Base-by-base conservation (phyloP, 2,113 vertebrate genomes). In the Lampris megalopsis region DNA sequence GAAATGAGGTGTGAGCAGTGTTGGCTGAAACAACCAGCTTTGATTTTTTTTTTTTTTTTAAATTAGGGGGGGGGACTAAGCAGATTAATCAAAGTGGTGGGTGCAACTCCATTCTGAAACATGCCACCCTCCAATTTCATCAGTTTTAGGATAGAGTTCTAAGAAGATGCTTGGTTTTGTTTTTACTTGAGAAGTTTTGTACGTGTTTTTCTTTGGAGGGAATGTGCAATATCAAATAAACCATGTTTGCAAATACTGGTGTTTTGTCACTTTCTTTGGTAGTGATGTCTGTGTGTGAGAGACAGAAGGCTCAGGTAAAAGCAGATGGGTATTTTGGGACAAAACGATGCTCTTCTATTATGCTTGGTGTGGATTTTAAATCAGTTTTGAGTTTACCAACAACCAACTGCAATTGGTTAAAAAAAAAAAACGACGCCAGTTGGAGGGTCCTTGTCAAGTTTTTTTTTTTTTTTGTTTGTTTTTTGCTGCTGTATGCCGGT, bases 41-140 rank as follows among this genome's bases (percentile, higher is more conserved):
- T 92, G 83, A 91, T 88, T 91, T 83, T 94, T 89, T 93, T 94
- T 94, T 92, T 62, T 62, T 88, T 92, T 94, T 94, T 95, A 79
- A 82, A 88, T 80, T 83, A 85, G 85, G 78, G 85, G 87, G 87
- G 89, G 71, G 83, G 63, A 75, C 77, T 92, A 89, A 93, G 89
- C 83, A 84, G 73, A 73, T 83, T 24, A 24, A 78, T 88, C 81
- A 84, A 67, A 62, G 62, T 85, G 79, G 63, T 87, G 81, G 24
- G 86, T 84, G 76, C 77, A 53, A 75, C 57, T 88, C 54, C 49
- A 43, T 71, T 78, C n/a, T 81, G 67, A 68, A 83, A 73, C 45
- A 48, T 74, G 45, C 68, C 59, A 53, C 71, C 78, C 82, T 75
- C 73, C 80, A 63, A 67, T 89, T 75, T 89, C 73, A 77, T 72